Conservation (phyloP, 2,113 vertebrate genomes). For the Azemiops feae region DNA sequence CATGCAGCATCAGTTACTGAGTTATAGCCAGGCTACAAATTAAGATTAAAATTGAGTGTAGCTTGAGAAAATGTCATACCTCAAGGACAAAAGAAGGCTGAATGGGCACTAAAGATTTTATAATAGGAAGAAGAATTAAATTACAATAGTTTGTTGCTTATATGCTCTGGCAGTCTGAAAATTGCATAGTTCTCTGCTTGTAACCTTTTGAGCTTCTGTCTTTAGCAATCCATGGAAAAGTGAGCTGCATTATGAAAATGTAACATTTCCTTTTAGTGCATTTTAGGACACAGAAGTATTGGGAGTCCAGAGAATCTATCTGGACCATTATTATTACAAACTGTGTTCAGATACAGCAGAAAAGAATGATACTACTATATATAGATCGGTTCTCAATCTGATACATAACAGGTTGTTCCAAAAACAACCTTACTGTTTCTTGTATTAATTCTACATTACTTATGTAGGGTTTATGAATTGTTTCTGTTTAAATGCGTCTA, state of each 20-base stretch:
- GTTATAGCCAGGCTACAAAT: constrained; percentile 7
- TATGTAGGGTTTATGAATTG: neutral
- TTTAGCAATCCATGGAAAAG: neutral
- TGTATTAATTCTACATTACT: neutral
- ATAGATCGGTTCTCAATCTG: neutral
- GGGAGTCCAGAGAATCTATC: constrained; percentile 3
- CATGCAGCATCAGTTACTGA: constrained; percentile 27
- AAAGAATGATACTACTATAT: neutral
- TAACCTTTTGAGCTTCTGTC: constrained; percentile 20
- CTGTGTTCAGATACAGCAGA: neutral
- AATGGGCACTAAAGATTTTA: constrained; percentile 6
- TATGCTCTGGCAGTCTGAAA: constrained; percentile 26
- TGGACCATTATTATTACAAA: neutral
- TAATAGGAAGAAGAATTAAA: constrained; percentile 34
- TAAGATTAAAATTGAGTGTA: constrained; percentile 36
- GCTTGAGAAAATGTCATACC: constrained; percentile 39
- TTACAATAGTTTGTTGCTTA: constrained; percentile 21
- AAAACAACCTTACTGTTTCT: neutral
- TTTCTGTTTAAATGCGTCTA: neutral
- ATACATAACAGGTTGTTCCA: neutral
- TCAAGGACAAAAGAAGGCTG: constrained; percentile 34
- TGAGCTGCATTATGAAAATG: constrained; percentile 29
- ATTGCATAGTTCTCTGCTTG: neutral
- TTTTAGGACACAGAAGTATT: constrained; percentile 33
- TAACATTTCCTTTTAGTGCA: constrained; percentile 32